Evolutionary conservation across 1,140 invertebrate genomes (phyloP), one percentile per base, ranked within the genome.

Genomic region (Drosophila lacteicornis): DNA sequence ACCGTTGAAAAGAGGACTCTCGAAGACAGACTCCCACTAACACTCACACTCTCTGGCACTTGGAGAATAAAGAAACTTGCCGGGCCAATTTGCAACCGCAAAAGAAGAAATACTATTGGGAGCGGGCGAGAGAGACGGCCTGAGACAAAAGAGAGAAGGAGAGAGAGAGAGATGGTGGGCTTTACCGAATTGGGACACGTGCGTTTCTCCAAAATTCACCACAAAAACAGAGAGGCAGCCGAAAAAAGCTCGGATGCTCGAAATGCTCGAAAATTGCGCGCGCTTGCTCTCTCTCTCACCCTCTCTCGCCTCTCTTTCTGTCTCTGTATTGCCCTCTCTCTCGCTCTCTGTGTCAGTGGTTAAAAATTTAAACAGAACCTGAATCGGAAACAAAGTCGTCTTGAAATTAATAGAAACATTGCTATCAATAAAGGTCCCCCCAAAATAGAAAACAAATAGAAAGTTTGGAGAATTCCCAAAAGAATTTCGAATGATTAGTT

Each of bases 131-230:
- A 42, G 11, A 27, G 12, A 13, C 1, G 1, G n/a, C 0, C 27
- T 30, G 27, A 12, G 22, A 13, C 15, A 8, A 7, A 36, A 30
- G 15, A 43, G 45, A 8, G 43, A 51, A 43, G 33, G 47, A 58
- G 15, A 27, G 13, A 25, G 15, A 11, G n/a, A 3, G 13, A 15
- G 13, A 47, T 25, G 45, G 68, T 65, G 73, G 58, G 63, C 77
- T 68, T 69, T 74, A 66, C 70, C 68, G 73, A 87, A 87, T 50
- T 84, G 85, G 84, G 71, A 88, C 84, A 87, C 84, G 84, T 87
- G 84, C 87, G 77, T 79, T 60, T 62, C 53, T 25, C 75, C 58
- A 66, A 74, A 83, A 90, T 69, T 87, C 84, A 87, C 84, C 84
- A 87, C 84, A 87, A 87, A 88, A 87, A 87, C 83, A 87, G 85